Evolutionary conservation across 2,797 vertebrate genomes (phyloP).

Genomic region (Enteromius radiatus): DNA sequence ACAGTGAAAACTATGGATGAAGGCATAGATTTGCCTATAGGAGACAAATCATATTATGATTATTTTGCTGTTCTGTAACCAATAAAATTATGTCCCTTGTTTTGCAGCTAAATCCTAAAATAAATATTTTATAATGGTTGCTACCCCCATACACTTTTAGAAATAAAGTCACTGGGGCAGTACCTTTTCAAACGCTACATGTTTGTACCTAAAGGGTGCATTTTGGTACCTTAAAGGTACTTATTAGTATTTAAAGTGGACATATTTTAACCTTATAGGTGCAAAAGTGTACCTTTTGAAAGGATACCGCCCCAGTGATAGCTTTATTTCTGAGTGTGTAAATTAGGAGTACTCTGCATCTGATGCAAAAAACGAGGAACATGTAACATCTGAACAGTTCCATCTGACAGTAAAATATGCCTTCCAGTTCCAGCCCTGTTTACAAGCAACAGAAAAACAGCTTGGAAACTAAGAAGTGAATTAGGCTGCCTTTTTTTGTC

Average conservation of each 20-base stretch:
- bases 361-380: background rate
- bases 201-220: too few species aligned
- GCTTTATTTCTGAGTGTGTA: too few species aligned
- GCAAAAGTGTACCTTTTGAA: too few species aligned
- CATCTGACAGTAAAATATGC: constrained; percentile 32
- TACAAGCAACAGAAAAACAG: constrained; percentile 20
- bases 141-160: background rate
- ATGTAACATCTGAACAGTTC: background rate
- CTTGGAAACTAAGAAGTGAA: constrained; percentile 5
- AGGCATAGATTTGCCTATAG: background rate
- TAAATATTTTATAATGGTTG: background rate
- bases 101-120: background rate
- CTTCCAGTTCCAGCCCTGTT: background rate
- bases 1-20: background rate
- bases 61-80: background rate
- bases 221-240: too few species aligned
- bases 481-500: constrained; percentile 19
- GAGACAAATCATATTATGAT: background rate
- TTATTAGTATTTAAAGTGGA: too few species aligned
- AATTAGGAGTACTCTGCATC: background rate
- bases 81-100: background rate
- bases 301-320: too few species aligned
- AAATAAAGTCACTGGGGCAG: too few species aligned
- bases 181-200: too few species aligned
- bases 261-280: too few species aligned